Evolutionary conservation across 92 coral and sea anemone genomes (phyloP).

Genomic region (Epizoanthus fatuus): DNA sequence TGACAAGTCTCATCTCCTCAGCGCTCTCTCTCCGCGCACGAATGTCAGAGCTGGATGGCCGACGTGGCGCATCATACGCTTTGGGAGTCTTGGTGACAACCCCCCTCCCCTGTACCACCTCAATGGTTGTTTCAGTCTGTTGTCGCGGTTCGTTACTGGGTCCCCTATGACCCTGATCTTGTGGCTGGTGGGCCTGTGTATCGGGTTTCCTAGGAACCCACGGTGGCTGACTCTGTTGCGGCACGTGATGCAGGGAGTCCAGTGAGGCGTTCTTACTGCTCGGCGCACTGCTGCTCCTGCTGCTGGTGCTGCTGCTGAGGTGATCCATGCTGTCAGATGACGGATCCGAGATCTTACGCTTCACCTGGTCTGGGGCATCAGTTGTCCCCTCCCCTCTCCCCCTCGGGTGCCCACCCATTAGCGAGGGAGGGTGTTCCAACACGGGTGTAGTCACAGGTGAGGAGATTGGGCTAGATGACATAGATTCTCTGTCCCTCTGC

Average conservation of each 20-base stretch:
- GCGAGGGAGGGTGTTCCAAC: slow-evolving; percentile 5
- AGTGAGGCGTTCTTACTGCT: slow-evolving; percentile 91
- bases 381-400: slow-evolving; percentile 39
- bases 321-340: slow-evolving; percentile 70
- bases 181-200: slow-evolving; percentile 12
- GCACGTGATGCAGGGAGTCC: slow-evolving; percentile 81
- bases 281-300: slow-evolving; percentile 86
- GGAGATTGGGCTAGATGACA: slow-evolving; percentile 26
- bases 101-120: slow-evolving; percentile 84
- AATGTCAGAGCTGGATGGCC: slow-evolving; percentile 90
- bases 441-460: slow-evolving; percentile 39
- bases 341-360: slow-evolving; percentile 70
- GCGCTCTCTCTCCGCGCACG: slow-evolving; percentile 76
- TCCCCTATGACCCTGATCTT: slow-evolving; percentile 11
- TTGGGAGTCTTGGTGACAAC: slow-evolving; percentile 70
- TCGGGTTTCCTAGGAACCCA: slow-evolving; percentile 42
- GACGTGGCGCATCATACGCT: slow-evolving; percentile 68
- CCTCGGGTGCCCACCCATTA: slow-evolving; percentile 13
- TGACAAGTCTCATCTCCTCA: slow-evolving; percentile 71
- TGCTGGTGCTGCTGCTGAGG: slow-evolving; percentile 82
- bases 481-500: slow-evolving; percentile 74
- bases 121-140: slow-evolving; percentile 70
- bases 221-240: slow-evolving; percentile 39
- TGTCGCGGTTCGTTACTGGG: slow-evolving; percentile 3
- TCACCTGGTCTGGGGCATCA: slow-evolving; percentile 52